A percentile compares a stretch with the other conserved stretches of the same genome.
Evolutionary conservation across 92 coral and sea anemone genomes (phyloP).

Genomic region (Pocillopora meandrina): DNA sequence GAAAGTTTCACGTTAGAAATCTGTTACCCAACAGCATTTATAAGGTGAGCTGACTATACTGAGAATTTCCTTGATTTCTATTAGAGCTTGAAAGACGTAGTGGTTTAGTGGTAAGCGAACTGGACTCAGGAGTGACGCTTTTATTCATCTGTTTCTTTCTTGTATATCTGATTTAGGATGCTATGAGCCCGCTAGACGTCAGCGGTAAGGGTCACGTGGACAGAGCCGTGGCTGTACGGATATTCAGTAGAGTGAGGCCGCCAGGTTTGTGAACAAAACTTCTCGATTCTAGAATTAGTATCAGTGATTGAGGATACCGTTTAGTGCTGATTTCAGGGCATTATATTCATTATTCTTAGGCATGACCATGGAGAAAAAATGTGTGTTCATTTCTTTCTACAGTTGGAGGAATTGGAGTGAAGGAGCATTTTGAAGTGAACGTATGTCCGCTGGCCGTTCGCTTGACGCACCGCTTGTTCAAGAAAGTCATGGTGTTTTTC

Average conservation of each 20-base stretch:
- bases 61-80: not conserved
- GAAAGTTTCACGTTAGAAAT: conserved; percentile 88
- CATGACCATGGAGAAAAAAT: not conserved
- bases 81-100: not conserved
- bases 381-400: conserved; percentile 1
- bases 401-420: conserved; percentile 99
- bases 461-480: conserved; percentile 84
- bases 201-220: conserved; percentile 91
- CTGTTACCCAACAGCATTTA: conserved; percentile 93
- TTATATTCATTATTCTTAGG: not conserved
- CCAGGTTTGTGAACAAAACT: conserved; percentile 77
- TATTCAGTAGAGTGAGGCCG: conserved; percentile 96
- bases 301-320: not conserved
- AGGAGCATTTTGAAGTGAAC: conserved; percentile 97
- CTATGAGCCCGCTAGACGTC: conserved; percentile 75
- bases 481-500: conserved; percentile 92
- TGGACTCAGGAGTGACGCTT: not conserved
- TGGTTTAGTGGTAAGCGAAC: too few species aligned
- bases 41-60: conserved; percentile 54
- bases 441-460: conserved; percentile 98
- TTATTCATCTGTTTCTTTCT: not conserved
- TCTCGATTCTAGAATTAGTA: not conserved
- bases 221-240: conserved; percentile 83
- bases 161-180: conserved; percentile 67
- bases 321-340: not conserved